Percentiles rank a stretch among this genome's conserved stretches.
Evolutionary conservation across 1,140 invertebrate species (phyloP).

Genomic region (Samia ricini): DNA sequence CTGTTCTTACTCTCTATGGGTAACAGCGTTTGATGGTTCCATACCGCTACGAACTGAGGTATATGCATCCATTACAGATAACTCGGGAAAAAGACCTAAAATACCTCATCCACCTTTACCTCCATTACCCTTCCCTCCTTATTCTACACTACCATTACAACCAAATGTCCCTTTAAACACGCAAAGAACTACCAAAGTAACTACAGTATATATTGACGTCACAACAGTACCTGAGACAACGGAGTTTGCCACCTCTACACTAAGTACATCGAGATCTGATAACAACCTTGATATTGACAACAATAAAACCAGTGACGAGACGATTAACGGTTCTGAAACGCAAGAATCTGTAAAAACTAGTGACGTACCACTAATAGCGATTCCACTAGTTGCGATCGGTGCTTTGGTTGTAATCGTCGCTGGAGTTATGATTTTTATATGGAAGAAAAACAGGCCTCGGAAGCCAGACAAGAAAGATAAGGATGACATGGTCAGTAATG

Average conservation of each 20-base stretch:
- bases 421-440: slow-evolving; percentile 59
- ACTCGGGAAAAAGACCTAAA: slow-evolving; percentile 37
- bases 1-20: slow-evolving; percentile 61
- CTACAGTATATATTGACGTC: slow-evolving; percentile 35
- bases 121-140: slow-evolving; percentile 37
- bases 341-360: slow-evolving; percentile 31
- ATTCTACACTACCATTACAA: slow-evolving; percentile 32
- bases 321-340: slow-evolving; percentile 34
- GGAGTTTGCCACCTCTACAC: slow-evolving; percentile 28
- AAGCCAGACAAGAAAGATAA: slow-evolving; percentile 60
- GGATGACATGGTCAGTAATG: slow-evolving; percentile 64
- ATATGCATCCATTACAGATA: slow-evolving; percentile 58
- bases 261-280: slow-evolving; percentile 36
- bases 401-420: slow-evolving; percentile 60
- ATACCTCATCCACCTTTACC: slow-evolving; percentile 41
- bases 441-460: slow-evolving; percentile 51
- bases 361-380: slow-evolving; percentile 53
- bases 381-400: slow-evolving; percentile 61
- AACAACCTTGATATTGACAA: slow-evolving; percentile 32
- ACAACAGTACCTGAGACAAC: slow-evolving; percentile 55
- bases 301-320: slow-evolving; percentile 32
- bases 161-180: slow-evolving; percentile 40
- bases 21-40: slow-evolving; percentile 54
- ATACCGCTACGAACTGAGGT: slow-evolving; percentile 64
- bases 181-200: slow-evolving; percentile 58